Base-by-base conservation (phyloP, 2,113 vertebrate species). In the Aphyosemion australe region DNA sequence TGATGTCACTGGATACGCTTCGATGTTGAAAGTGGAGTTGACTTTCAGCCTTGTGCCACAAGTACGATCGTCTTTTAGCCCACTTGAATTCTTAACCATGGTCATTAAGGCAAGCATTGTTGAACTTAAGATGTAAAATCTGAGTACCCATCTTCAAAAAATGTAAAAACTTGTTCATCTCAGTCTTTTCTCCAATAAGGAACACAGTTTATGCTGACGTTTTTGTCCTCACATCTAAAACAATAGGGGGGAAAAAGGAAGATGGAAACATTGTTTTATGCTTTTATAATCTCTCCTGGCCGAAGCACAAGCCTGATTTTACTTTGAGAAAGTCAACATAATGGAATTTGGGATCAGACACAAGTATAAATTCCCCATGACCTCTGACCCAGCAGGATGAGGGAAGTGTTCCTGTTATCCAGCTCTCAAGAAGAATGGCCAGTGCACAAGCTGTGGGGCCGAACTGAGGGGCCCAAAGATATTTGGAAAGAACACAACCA, bases 361-460 rank as follows among this genome's bases (percentile, higher is more conserved):
- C 80, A 83, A 80, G 83, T 76, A 75, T 66, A 83, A 82, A 80
- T 89, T 88, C 86, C 86, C 74, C 76, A 55, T 84, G 79, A 88
- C 86, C 83, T 80, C 45, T 65, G 79, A 89, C 83, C 82, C 73
- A 18, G 21, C 49, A 51, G 85, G 87, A 90, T 84, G 79, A 18
- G 68, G 72, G 42, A 83, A 85, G 66, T 69, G 83, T 90, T 89
- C 86, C 88, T 91, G 87, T 87, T 91, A 72, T 90, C 87, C 70
- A 71, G 69, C 43, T 63, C 54, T 69, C 19, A 72, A 81, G 77
- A 76, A 51, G 49, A 69, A 52, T 4, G 48, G 21, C 5, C 5
- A 15, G 26, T 37, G 45, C 47, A 45, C 55, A 60, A 13, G 39
- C 47, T 32, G 15, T 4, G 18, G 46, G 26, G 12, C 21, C 55